phyloP scores from a whole-genome alignment of 2,113 vertebrate species.

The Craseonycteris thonglongyai region DNA sequence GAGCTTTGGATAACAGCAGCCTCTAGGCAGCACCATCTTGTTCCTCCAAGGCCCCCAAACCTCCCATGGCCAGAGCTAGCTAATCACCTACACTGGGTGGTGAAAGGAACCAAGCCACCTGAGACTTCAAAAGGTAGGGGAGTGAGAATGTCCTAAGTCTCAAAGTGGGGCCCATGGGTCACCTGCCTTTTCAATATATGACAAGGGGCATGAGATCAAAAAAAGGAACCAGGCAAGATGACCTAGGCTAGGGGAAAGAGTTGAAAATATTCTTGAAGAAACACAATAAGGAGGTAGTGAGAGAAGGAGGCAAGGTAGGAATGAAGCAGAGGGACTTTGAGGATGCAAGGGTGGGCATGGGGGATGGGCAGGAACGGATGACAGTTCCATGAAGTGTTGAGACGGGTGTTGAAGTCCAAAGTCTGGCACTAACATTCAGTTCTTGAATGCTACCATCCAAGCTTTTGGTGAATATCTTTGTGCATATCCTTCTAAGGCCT shows the following conservation, averaged over 20 bases:
- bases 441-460: not conserved
- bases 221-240: not conserved
- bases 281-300: not conserved
- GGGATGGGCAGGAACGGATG: not conserved
- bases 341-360: too few species aligned
- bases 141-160: not conserved
- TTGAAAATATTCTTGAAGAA: not conserved
- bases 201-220: not conserved
- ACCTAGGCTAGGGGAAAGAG: not conserved
- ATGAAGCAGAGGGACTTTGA: not conserved
- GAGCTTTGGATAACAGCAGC: not conserved
- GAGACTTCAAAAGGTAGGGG: not conserved
- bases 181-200: not conserved
- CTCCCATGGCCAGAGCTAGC: not conserved
- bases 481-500: not conserved
- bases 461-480: not conserved
- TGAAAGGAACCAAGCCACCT: not conserved
- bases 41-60: not conserved
- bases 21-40: not conserved
- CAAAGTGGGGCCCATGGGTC: not conserved
- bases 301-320: not conserved
- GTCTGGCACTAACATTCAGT: not conserved
- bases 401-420: not conserved
- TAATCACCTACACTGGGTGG: not conserved
- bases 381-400: not conserved